Base-by-base conservation (phyloP, 2,888 invertebrate genomes). In the Stenotaenia linearis region DNA sequence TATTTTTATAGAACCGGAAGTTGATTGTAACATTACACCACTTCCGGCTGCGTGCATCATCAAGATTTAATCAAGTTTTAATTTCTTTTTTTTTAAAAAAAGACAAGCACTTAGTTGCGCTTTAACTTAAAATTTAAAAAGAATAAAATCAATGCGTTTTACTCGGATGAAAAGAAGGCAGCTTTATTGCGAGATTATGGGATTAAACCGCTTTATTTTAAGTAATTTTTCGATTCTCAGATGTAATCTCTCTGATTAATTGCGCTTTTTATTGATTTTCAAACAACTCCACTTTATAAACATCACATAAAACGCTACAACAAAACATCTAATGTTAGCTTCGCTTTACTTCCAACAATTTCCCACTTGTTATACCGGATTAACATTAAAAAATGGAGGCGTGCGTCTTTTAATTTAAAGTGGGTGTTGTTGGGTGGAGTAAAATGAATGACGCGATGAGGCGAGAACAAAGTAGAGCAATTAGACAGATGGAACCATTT, bases 351-450 rank as follows among this genome's bases (percentile, higher is more conserved):
- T n/a, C n/a, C n/a, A n/a, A n/a, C n/a, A 23, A 56, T 18, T 18
- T 56, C 21, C 56, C 18, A 12, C 56, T 23, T 56, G 5, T n/a
- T 23, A 23, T 15, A 4, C 3, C 12, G 15, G 6, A 3, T 45
- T 45, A 45, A 45, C 18, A 6, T 2, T 23, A 18, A n/a, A 21
- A 56, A 56, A 56, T 6, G 56, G 21, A 21, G 21, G 56, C 10
- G 23, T 56, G n/a, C n/a, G 18, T 56, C 56, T 23, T 56, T 56
- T 18, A 56, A 56, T 56, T 56, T 56, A 56, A 56, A 56, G 9
- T 56, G 56, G 56, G 56, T 56, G 56, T 56, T 56, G 56, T 56
- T 18, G 56, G 56, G 56, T 56, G 56, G 56, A 56, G 56, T 56
- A 56, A 56, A 56, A 56, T 56, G 56, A 23, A 56, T 56, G 56